Evolutionary conservation across 2,888 invertebrate species (phyloP).

Genomic region (Alviniconcha strummeri): DNA sequence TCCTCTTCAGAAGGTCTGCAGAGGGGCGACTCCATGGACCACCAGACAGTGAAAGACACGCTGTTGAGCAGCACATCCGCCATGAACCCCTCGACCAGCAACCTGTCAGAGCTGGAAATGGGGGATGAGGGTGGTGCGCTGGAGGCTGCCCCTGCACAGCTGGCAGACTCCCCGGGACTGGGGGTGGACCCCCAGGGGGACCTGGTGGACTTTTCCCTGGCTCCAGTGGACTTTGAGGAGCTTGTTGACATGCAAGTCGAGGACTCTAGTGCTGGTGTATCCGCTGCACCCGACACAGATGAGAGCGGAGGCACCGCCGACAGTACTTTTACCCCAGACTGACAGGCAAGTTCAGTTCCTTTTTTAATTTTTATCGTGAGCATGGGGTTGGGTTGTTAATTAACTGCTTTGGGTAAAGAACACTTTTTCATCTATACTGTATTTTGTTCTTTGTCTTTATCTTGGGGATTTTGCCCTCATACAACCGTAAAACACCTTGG

Average conservation of each 20-base stretch:
- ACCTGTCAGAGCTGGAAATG: slow-evolving; percentile 3
- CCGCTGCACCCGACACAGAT: neutral
- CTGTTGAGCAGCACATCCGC: slow-evolving; percentile 25
- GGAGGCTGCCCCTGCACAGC: neutral
- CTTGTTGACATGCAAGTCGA: slow-evolving; percentile 23
- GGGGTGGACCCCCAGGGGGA: slow-evolving; percentile 32
- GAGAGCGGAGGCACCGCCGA: neutral
- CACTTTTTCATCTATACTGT: too few relatives aligned
- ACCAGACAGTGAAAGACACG: slow-evolving; percentile 29
- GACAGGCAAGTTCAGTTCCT: neutral
- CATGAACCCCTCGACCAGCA: slow-evolving; percentile 5
- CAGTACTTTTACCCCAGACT: neutral
- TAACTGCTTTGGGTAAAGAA: too few relatives aligned
- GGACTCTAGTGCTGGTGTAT: neutral
- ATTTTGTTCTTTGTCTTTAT: too few relatives aligned
- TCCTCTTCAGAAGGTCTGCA: slow-evolving; percentile 8
- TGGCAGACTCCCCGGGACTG: slow-evolving; percentile 20
- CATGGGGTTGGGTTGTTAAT: too few relatives aligned
- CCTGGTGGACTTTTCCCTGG: slow-evolving; percentile 32
- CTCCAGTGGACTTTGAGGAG: slow-evolving; percentile 28
- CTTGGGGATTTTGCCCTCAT: too few relatives aligned
- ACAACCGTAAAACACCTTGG: too few relatives aligned
- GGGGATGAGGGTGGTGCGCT: neutral
- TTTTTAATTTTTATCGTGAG: too few relatives aligned
- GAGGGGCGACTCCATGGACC: neutral